Base-by-base conservation (phyloP, 2,797 vertebrate genomes). In the Phrynocephalus guinanensis region DNA sequence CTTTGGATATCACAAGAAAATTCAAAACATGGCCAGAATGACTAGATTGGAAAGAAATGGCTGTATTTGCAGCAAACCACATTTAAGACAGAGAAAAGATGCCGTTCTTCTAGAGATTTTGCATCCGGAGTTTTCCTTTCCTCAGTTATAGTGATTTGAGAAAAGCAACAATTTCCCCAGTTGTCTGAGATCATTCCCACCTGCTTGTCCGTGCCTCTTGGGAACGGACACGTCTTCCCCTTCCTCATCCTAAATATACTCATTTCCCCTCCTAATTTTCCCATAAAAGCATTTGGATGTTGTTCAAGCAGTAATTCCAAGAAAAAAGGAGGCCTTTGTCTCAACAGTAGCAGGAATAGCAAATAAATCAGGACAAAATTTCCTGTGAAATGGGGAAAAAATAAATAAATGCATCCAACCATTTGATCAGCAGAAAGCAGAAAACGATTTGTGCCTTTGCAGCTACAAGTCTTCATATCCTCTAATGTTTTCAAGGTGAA, bases 261-360 rank as follows among this genome's bases (percentile, higher is more conserved):
- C 11, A 52, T 85, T 24, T 71, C 10, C 52, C 52, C 10, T 10
- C 30, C 7, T 48, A 63, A 24, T 48, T 76, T 82, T 20, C 71
- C 33, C 30, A 68, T 60, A 67, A 1, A 30, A 13, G 67, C 33
- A 79, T 56, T 68, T 70, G 66, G 9, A 88, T 48, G 20, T 33
- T 67, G 26, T 50, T 28, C 5, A 79, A 79, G 9, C 18, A 67
- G 24, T 30, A 3, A 80, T 26, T 72, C 3, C 7, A 87, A 70
- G 50, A 30, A 85, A 76, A 24, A 82, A 71, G 68, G 16, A 50
- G 11, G 6, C 67, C 56, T 88, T 88, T 84, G 77, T 80, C 48
- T 63, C 71, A 38, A 79, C 56, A 30, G 76, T 63, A 78, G 60
- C 80, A 56, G n/a, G 66, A 30, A 22, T 33, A 38, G 79, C 70